A percentile compares a stretch with the other conserved stretches of the same genome.
phyloP scores from a whole-genome alignment of 2,888 invertebrate species.

The Heliconius ethilla region DNA sequence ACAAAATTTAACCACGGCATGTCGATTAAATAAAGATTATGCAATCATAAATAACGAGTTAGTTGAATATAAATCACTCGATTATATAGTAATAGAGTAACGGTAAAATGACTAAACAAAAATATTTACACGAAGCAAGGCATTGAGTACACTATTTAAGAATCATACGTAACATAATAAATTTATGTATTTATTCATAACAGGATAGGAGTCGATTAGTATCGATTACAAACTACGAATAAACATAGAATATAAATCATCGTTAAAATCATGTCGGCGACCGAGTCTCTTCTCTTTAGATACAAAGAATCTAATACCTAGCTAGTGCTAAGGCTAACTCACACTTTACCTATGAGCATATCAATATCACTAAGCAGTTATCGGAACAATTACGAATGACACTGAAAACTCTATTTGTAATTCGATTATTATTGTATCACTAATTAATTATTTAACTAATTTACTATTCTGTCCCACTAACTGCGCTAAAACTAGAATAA shows the following conservation, averaged over 20 bases:
- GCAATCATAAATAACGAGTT: slow-evolving; percentile 59
- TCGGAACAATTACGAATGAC: slow-evolving; percentile 15
- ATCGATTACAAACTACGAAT: slow-evolving; percentile 43
- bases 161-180: slow-evolving; percentile 45
- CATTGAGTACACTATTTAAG: slow-evolving; percentile 32
- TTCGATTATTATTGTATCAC: slow-evolving; percentile 14
- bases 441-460: slow-evolving; percentile 10
- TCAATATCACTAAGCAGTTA: slow-evolving; percentile 67
- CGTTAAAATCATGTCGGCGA: slow-evolving; percentile 52
- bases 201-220: slow-evolving; percentile 44
- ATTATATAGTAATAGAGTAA: slow-evolving; percentile 52
- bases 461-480: slow-evolving; percentile 9
- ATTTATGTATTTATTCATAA: slow-evolving; percentile 47
- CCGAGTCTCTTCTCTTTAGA: slow-evolving; percentile 52
- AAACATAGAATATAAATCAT: slow-evolving; percentile 42
- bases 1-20: slow-evolving; percentile 67
- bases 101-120: slow-evolving; percentile 61
- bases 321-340: slow-evolving; percentile 77
- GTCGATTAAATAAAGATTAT: slow-evolving; percentile 73
- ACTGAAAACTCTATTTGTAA: slow-evolving; percentile 6
- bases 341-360: slow-evolving; percentile 79
- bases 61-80: slow-evolving; percentile 46
- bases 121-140: slow-evolving; percentile 64
- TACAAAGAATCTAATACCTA: slow-evolving; percentile 69
- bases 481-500: slow-evolving; percentile 18